Evolutionary conservation across 2,797 vertebrate genomes (phyloP), one percentile per base, ranked within the genome.

Genomic region (Falco naumanni): DNA sequence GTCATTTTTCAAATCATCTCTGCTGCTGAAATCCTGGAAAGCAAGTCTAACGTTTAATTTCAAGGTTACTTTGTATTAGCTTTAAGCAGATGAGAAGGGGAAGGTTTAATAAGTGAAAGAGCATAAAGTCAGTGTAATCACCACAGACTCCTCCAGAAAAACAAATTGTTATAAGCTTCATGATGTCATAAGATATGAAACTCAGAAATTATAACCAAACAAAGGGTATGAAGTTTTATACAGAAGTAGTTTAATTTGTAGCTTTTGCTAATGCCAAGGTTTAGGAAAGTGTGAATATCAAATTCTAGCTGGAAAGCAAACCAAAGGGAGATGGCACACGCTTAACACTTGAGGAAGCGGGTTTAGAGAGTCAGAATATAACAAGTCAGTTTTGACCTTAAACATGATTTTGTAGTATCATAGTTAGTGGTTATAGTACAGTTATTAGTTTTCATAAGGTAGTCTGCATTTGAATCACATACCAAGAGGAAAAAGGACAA

Each of bases 351-450:
- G 0, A 63, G 16, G 6, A 56, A 53, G 13, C 25, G 14, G 6
- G 16, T 64, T 64, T 28, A 71, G 9, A 79, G 16, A 41, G 7
- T 5, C 43, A 61, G 39, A 71, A 76, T 1, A 10, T 28, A 53
- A 20, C 7, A 11, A 56, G n/a, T 3, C 51, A 11, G 17, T 34
- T 82, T 82, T 72, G 28, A 31, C 25, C 37, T 17, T 28, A 41
- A 61, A 17, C 21, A 48, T 0, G 0, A 4, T 8, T 54, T 53
- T 68, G 29, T 17, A 1, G 8, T 28, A 20, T 15, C 7, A 1
- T 5, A 50, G 15, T 19, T n/a, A 16, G 8, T 48, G 5, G 24
- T 31, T 59, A 19, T 37, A n/a, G 61, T 3, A 54, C 5, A 87
- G 28, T 11, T 75, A 12, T 4, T 45, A 34, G 4, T 34, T 86